These are phyloP conservation scores for Chydorus sphaericus DNA, from an alignment of 2,888 invertebrate genomes.

Conservation along the genomic window DNA sequence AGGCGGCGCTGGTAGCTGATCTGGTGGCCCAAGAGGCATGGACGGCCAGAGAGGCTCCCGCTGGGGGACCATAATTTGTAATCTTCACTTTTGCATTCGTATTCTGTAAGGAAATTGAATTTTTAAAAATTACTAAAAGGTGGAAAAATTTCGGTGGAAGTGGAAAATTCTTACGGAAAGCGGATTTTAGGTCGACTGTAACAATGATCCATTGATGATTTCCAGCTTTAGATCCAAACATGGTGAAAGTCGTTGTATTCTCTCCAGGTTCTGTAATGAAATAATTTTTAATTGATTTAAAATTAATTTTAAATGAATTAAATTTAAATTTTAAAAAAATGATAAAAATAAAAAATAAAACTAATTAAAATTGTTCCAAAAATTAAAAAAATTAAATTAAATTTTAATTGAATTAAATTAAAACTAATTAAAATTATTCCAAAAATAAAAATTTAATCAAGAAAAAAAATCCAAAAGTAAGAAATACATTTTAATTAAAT, in stretches of 20 bases:
- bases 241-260: slow-evolving; percentile 76
- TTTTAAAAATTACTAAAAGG: background rate
- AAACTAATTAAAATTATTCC: too few species aligned
- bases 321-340: background rate
- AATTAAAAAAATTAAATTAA: background rate
- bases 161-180: slow-evolving; percentile 36
- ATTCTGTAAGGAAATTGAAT: slow-evolving; percentile 6
- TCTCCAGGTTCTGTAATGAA: slow-evolving; percentile 93
- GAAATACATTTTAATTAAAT: too few species aligned
- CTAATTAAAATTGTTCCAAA: too few species aligned
- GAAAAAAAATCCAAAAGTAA: background rate
- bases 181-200: slow-evolving; percentile 43
- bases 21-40: slow-evolving; percentile 63
- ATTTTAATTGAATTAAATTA: too few species aligned
- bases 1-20: slow-evolving; percentile 60
- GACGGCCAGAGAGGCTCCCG: slow-evolving; percentile 36
- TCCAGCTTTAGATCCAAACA: slow-evolving; percentile 64
- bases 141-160: background rate
- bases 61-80: slow-evolving; percentile 78
- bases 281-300: too few species aligned
- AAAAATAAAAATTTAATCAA: background rate
- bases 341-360: too few species aligned
- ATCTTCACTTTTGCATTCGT: slow-evolving; percentile 38
- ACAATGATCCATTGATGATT: slow-evolving; percentile 79
- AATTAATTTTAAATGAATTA: too few species aligned